Evolutionary conservation across 2,113 vertebrate species (phyloP).

Genomic region (Piprites chloris): DNA sequence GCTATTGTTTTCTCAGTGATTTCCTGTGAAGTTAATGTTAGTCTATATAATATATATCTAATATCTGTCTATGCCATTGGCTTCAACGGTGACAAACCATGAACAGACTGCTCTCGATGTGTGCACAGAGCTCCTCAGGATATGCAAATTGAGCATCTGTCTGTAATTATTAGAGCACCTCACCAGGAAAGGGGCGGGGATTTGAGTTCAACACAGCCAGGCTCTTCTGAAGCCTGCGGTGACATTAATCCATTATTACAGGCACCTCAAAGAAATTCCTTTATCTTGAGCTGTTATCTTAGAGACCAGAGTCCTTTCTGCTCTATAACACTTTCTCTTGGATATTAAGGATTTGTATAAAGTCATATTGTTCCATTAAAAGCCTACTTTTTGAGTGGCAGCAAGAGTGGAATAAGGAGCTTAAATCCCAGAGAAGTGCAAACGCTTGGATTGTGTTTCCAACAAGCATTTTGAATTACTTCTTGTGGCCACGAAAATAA

Average conservation of each 20-base stretch:
- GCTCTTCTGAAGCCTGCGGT: background rate
- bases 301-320: background rate
- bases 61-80: background rate
- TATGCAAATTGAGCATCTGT: background rate
- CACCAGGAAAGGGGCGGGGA: background rate
- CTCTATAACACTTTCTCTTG: background rate
- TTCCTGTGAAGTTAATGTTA: background rate
- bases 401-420: background rate
- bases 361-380: background rate
- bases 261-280: background rate
- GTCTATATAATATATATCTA: background rate
- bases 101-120: background rate
- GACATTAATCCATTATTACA: background rate
- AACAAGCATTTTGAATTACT: background rate
- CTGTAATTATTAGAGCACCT: background rate
- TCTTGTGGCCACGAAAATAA: background rate
- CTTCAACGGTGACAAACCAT: background rate
- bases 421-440: background rate
- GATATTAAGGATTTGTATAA: background rate
- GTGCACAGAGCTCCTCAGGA: background rate
- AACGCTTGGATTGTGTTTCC: accelerated
- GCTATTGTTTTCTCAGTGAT: background rate
- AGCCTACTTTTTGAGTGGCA: background rate
- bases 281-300: background rate
- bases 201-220: background rate